Evolutionary conservation across 2,113 vertebrate genomes (phyloP).

Genomic region (Poeciliopsis turrubarensis): DNA sequence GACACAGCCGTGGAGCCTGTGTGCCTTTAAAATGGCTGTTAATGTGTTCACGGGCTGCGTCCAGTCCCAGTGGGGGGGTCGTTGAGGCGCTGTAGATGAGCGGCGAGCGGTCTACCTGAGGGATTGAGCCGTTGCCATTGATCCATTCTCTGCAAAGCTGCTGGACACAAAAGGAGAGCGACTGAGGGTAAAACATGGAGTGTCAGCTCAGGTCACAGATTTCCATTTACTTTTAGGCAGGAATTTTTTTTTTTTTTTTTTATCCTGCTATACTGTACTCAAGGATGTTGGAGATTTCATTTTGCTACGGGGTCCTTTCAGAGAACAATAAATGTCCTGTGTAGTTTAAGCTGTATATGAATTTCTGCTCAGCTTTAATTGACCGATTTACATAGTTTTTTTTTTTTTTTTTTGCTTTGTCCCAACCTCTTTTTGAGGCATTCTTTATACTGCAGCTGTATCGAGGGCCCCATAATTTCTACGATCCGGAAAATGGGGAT

Average conservation of each 20-base stretch:
- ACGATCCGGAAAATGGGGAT: no score
- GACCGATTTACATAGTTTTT: not conserved
- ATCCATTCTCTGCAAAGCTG: slow-evolving; percentile 52
- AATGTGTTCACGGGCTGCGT: slow-evolving; percentile 61
- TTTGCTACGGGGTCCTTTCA: no score
- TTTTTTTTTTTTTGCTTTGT: no score
- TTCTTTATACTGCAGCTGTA: no score
- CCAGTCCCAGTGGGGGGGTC: slow-evolving; percentile 59
- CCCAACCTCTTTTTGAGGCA: no score
- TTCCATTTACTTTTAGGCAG: slow-evolving; percentile 43
- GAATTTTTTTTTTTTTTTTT: slow-evolving; percentile 27
- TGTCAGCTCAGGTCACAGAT: slow-evolving; percentile 58
- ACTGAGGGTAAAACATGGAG: slow-evolving; percentile 28
- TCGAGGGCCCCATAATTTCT: no score
- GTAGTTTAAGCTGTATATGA: not conserved
- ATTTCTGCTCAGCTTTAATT: not conserved
- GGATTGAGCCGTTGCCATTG: slow-evolving; percentile 58
- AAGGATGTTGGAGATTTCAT: not conserved
- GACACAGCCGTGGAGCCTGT: slow-evolving; percentile 43
- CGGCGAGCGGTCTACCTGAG: slow-evolving; percentile 52
- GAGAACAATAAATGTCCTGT: slow-evolving; percentile 16
- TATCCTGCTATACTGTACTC: not conserved
- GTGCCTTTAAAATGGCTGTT: slow-evolving; percentile 58
- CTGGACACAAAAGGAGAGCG: slow-evolving; percentile 41
- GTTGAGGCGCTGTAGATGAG: slow-evolving; percentile 65